phyloP scores from a whole-genome alignment of 2,888 invertebrate species.

The Parelbella ahira region DNA sequence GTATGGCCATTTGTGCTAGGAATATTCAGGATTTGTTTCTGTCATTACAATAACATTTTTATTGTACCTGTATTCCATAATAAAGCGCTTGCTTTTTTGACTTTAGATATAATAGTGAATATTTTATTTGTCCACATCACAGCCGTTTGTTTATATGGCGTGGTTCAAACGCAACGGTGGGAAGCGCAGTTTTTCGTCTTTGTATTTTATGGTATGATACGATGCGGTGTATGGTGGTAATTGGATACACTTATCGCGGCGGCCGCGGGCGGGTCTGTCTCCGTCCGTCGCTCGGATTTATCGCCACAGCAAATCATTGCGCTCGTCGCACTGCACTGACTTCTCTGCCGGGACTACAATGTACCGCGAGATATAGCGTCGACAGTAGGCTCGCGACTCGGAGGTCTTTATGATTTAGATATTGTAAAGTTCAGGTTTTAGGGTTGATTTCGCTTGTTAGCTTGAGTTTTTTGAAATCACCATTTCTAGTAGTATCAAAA shows the following conservation, averaged over 20 bases:
- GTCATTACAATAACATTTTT: too few relatives aligned
- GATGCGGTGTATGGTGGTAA: constrained; percentile 62
- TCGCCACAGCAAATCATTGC: constrained; percentile 66
- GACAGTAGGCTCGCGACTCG: constrained; percentile 1
- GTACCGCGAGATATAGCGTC: not conserved
- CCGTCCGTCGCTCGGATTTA: constrained; percentile 59
- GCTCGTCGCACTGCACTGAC: constrained; percentile 40
- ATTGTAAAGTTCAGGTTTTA: too few relatives aligned
- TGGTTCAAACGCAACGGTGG: constrained; percentile 4
- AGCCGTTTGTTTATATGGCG: constrained; percentile 2
- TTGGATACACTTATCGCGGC: constrained; percentile 71
- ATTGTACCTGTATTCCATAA: too few relatives aligned
- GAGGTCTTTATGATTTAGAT: constrained; percentile 19
- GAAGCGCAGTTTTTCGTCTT: constrained; percentile 27
- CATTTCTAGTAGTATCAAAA: too few relatives aligned
- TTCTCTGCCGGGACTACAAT: constrained; percentile 1
- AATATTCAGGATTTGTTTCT: too few relatives aligned
- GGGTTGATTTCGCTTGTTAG: too few relatives aligned
- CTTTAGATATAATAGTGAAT: too few relatives aligned
- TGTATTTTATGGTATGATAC: constrained; percentile 41
- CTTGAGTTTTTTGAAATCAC: too few relatives aligned
- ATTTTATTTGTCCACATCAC: constrained; percentile 1
- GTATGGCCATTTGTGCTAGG: too few relatives aligned
- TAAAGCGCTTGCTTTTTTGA: too few relatives aligned
- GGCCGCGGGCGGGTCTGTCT: constrained; percentile 64